phyloP scores from a whole-genome alignment of 2,113 vertebrate genomes.

The Sorex araneus region DNA sequence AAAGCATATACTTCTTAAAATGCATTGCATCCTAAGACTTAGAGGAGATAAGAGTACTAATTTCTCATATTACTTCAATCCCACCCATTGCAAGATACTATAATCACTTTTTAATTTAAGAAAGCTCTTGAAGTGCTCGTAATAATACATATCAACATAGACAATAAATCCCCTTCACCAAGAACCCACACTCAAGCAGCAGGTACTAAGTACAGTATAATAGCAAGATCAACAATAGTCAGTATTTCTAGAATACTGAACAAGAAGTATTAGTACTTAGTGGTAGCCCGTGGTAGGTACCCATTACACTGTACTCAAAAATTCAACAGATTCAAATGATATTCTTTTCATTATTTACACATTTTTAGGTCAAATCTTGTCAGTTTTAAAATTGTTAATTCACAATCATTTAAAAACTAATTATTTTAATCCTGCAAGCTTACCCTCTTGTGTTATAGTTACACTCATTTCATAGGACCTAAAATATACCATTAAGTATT shows the following conservation, averaged over 20 bases:
- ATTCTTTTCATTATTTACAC: background rate
- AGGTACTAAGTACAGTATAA: background rate
- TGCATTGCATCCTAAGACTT: constrained; percentile 28
- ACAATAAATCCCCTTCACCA: constrained; percentile 44
- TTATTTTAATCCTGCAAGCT: background rate
- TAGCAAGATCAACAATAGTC: constrained; percentile 34
- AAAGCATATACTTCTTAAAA: constrained; percentile 60
- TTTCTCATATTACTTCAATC: constrained; percentile 51
- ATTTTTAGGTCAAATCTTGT: background rate
- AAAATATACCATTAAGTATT: constrained; percentile 54
- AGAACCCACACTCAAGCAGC: constrained; percentile 41
- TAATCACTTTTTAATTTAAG: background rate
- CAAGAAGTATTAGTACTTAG: background rate
- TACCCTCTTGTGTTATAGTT: constrained; percentile 33
- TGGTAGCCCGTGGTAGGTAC: background rate
- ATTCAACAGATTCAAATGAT: constrained; percentile 58
- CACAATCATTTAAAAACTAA: constrained; percentile 58
- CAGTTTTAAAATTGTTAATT: constrained; percentile 63
- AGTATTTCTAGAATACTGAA: constrained; percentile 50
- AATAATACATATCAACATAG: background rate
- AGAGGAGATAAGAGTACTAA: constrained; percentile 32
- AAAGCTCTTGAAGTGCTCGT: constrained; percentile 61
- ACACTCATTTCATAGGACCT: constrained; percentile 59
- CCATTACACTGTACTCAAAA: constrained; percentile 22
- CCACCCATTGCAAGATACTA: background rate